Conservation (phyloP, 2,888 invertebrate species). For the Cactoblastis cactorum region DNA sequence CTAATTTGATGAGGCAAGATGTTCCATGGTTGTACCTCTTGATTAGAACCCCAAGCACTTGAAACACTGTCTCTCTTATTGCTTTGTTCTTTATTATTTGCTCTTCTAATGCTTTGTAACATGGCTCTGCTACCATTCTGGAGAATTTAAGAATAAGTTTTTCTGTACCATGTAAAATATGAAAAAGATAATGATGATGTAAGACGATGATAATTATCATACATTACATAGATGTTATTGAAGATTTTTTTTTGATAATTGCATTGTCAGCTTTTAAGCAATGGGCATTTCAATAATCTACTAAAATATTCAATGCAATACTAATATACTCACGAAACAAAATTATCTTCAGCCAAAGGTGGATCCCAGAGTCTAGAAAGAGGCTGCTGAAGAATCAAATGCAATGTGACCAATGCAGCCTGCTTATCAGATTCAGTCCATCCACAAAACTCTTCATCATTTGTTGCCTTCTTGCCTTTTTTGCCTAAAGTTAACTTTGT, state of each 20-base stretch:
- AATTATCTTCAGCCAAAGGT: slow-evolving; percentile 89
- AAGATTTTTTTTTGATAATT: too few species aligned
- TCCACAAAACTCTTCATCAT: slow-evolving; percentile 72
- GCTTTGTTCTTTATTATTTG: slow-evolving; percentile 81
- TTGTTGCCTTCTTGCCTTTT: slow-evolving; percentile 64
- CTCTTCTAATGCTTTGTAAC: slow-evolving; percentile 85
- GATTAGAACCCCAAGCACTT: slow-evolving; percentile 89
- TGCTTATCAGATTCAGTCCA: slow-evolving; percentile 86
- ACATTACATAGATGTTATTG: too few species aligned
- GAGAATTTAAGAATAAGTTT: slow-evolving; percentile 26
- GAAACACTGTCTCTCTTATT: slow-evolving; percentile 84
- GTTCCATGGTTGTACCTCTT: slow-evolving; percentile 91
- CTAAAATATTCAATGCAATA: not conserved
- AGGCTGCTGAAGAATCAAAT: slow-evolving; percentile 84
- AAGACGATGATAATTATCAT: too few species aligned
- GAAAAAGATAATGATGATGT: too few species aligned
- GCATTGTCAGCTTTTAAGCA: too few species aligned
- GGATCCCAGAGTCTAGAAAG: slow-evolving; percentile 89
- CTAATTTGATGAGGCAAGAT: slow-evolving; percentile 85
- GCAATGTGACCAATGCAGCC: slow-evolving; percentile 82
- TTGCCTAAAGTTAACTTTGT: slow-evolving; percentile 68
- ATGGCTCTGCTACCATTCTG: slow-evolving; percentile 85
- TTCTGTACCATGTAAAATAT: too few species aligned
- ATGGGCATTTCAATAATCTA: too few species aligned
- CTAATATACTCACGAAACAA: slow-evolving; percentile 83